Conservation (phyloP, 2,888 invertebrate species). For the Lampropteryx suffumata region DNA sequence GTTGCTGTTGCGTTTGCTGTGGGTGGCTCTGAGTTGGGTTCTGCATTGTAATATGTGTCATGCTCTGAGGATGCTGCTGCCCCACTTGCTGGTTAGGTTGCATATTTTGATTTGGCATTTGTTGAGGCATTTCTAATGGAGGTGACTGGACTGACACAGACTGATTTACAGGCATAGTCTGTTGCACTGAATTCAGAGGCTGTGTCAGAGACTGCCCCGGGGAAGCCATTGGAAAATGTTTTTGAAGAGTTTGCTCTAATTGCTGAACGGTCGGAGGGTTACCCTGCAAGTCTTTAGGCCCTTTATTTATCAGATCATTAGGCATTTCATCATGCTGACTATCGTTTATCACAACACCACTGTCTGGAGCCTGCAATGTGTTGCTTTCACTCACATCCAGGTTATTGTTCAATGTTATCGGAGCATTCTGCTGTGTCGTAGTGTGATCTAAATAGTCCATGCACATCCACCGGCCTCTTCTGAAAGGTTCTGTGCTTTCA, state of each 20-base stretch:
- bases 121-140: constrained; percentile 78
- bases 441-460: constrained; percentile 96
- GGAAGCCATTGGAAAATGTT: constrained; percentile 79
- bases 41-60: constrained; percentile 79
- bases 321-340: constrained; percentile 77
- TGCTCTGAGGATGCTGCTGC: constrained; percentile 78
- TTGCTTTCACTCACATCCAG: constrained; percentile 71
- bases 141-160: constrained; percentile 78
- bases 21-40: constrained; percentile 66
- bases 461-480: constrained; percentile 96
- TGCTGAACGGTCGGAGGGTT: constrained; percentile 72
- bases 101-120: constrained; percentile 73
- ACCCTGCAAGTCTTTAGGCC: constrained; percentile 75
- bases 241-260: constrained; percentile 75
- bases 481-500: constrained; percentile 96
- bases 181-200: constrained; percentile 72
- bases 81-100: constrained; percentile 69
- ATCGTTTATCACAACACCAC: constrained; percentile 79
- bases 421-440: constrained; percentile 78
- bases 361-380: constrained; percentile 72
- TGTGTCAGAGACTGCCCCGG: constrained; percentile 79
- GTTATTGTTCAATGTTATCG: constrained; percentile 75
- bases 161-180: constrained; percentile 72
- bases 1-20: constrained; percentile 69
- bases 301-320: constrained; percentile 76